Conservation (phyloP, 2,113 vertebrate species). For the Nyctibius bracteatus region DNA sequence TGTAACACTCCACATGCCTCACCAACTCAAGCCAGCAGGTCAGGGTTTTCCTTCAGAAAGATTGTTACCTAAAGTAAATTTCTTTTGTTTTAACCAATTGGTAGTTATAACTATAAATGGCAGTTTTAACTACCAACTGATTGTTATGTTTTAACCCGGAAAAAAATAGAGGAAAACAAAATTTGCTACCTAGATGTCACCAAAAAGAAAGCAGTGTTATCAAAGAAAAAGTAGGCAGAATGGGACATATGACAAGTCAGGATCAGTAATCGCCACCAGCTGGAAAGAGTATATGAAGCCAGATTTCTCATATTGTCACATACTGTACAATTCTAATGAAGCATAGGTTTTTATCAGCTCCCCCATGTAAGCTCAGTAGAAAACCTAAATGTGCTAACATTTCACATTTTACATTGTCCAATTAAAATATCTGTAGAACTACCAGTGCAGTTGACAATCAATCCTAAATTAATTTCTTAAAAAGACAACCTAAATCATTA, state of each 20-base stretch:
- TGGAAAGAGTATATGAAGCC: not conserved
- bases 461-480: not conserved
- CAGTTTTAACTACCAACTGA: slow-evolving; percentile 67
- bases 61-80: not conserved
- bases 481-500: not conserved
- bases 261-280: not conserved
- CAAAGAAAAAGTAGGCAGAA: not conserved
- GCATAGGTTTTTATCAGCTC: not conserved
- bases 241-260: not conserved
- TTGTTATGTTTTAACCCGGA: not conserved
- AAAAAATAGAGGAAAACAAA: not conserved
- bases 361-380: not conserved
- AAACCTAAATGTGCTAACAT: not conserved
- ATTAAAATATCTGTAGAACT: not conserved
- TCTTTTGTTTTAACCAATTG: slow-evolving; percentile 45
- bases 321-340: not conserved
- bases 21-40: not conserved
- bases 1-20: not conserved
- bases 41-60: not conserved
- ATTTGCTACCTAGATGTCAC: not conserved
- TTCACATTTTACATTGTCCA: not conserved
- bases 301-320: not conserved
- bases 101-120: slow-evolving; percentile 61
- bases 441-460: not conserved
- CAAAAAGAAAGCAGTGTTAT: not conserved